These are phyloP conservation scores for Clarias platycephalus DNA, from an alignment of 2,797 vertebrate species.

Conservation along the genomic window DNA sequence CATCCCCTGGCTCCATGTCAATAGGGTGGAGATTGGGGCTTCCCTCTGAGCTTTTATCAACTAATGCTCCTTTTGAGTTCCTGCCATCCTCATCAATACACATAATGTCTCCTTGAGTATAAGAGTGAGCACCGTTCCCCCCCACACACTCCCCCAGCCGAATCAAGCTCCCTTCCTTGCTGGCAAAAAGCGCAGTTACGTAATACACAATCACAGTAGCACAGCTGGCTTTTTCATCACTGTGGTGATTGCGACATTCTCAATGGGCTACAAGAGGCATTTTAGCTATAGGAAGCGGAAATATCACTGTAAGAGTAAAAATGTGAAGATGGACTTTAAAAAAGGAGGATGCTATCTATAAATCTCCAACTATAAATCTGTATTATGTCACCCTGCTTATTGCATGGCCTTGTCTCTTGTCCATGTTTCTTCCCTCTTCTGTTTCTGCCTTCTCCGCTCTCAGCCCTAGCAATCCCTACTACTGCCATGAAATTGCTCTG, in stretches of 20 bases:
- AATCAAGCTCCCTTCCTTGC: slow-evolving; percentile 23
- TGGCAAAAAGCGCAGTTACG: slow-evolving; percentile 35
- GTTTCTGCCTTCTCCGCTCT: background rate
- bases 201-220: slow-evolving; percentile 46
- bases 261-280: slow-evolving; percentile 12
- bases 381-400: slow-evolving; percentile 24
- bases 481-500: slow-evolving; percentile 46
- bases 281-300: slow-evolving; percentile 15
- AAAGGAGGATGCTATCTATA: slow-evolving; percentile 18
- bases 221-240: slow-evolving; percentile 27
- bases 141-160: background rate
- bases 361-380: slow-evolving; percentile 21
- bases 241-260: slow-evolving; percentile 26
- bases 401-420: background rate
- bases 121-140: slow-evolving; percentile 22
- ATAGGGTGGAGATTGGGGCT: slow-evolving; percentile 29
- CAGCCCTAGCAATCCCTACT: slow-evolving; percentile 20
- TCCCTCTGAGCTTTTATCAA: slow-evolving; percentile 50
- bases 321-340: slow-evolving; percentile 17
- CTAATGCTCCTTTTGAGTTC: slow-evolving; percentile 57
- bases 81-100: slow-evolving; percentile 54
- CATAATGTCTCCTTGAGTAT: slow-evolving; percentile 54
- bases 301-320: slow-evolving; percentile 8
- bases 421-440: slow-evolving; percentile 9
- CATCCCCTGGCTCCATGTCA: slow-evolving; percentile 35